These are phyloP conservation scores for Dendrocincla fuliginosa DNA, from an alignment of 2,797 vertebrate genomes.

Conservation along the genomic window DNA sequence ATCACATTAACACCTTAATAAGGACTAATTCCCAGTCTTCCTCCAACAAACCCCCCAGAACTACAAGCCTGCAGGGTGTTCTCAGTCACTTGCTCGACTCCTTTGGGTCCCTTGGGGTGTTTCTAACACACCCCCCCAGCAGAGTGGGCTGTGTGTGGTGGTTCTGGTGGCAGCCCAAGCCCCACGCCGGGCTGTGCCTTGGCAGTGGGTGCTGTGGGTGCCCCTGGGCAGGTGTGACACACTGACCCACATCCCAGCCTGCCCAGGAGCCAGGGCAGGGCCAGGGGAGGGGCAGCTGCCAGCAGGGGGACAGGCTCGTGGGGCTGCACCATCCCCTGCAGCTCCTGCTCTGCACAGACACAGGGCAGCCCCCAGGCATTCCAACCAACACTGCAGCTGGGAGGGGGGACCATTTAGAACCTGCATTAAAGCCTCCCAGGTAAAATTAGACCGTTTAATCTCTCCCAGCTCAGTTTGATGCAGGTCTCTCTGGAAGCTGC, in stretches of 20 bases:
- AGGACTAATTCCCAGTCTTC: neutral
- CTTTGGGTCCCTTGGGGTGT: neutral
- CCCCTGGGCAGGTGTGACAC: conserved; percentile 13
- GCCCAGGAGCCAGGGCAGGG: neutral
- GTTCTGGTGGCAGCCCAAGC: neutral
- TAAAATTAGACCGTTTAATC: neutral
- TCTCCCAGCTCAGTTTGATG: neutral
- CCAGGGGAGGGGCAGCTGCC: neutral
- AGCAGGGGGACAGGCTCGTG: rapidly evolving
- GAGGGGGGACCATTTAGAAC: neutral
- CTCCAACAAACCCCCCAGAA: neutral
- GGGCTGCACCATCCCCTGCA: neutral
- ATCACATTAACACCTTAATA: neutral
- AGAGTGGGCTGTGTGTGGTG: rapidly evolving
- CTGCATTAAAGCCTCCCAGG: neutral
- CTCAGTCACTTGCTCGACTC: neutral
- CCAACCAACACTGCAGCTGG: neutral
- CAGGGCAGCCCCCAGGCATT: too few species aligned
- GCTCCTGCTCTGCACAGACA: neutral
- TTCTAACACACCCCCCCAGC: rapidly evolving
- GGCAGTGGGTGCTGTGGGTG: neutral
- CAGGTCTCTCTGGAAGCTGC: neutral
- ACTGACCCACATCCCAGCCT: conserved; percentile 48
- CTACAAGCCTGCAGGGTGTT: rapidly evolving
- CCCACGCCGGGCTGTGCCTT: neutral